Evolutionary conservation across 2,797 vertebrate genomes (phyloP), one percentile per base, ranked within the genome.

Genomic region (Sebastes trivittatus): DNA sequence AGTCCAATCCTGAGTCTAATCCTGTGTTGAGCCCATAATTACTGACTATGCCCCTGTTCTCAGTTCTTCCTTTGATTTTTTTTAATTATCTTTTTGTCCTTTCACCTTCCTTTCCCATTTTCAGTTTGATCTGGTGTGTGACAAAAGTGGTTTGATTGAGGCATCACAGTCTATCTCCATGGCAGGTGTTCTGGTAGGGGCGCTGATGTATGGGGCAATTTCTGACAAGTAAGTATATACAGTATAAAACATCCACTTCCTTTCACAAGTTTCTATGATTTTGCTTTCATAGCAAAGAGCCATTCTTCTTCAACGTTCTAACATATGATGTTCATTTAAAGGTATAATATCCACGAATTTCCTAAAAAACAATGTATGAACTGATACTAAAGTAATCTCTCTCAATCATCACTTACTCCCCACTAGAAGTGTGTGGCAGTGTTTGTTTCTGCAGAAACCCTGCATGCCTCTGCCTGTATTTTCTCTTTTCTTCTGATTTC

Each of bases 141-240:
- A 95, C 20, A 94, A 77, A 65, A 95, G 92, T 66, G 34, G 87
- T 60, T 86, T 96, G 42, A 94, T 91, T 0, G 94, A 96, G 77
- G 93, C 94, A 7, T 95, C 96, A 1, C 97, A 97, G 89, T 96
- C 96, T 0, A 30, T 97, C 79, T 97, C 93, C 94, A 97, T 98
- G 97, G 34, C 86, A 0, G 97, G 97, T 5, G 92, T 98, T 18
- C 89, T 98, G 1, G 23, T 94, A 4, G 97, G 97, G 64, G 85
- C 96, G 0, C n/a, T 97, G 23, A 75, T 96, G 63, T 65, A 20
- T 49, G 46, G 46, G 46, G 46, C 46, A 49, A 49, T 49, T 49
- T 49, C 46, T 49, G 46, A 49, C 46, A 49, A 49, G 46, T 8
- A 54, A 54, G 29, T 2, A 5, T n/a, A 3, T 14, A 22, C 5